phyloP scores from a whole-genome alignment of 2,113 vertebrate species.

The Istiophorus platypterus region DNA sequence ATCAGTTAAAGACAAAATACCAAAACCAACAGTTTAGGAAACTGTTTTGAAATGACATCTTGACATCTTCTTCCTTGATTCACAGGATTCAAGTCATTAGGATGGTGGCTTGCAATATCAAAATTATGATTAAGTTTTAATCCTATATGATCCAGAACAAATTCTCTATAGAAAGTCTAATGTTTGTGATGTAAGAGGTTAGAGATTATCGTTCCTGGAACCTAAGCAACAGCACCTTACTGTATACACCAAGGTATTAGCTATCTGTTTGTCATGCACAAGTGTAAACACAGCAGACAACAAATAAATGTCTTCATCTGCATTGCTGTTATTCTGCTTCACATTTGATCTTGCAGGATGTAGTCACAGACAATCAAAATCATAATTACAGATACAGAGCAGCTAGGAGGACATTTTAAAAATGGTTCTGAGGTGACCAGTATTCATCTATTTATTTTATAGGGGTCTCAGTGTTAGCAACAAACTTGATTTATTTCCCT shows the following conservation, averaged over 20 bases:
- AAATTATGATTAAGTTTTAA: background rate
- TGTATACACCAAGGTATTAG: constrained; percentile 48
- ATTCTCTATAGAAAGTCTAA: background rate
- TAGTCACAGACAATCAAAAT: constrained; percentile 82
- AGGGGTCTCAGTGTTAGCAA: constrained; percentile 78
- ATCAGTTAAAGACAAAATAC: too few relatives aligned
- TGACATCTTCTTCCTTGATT: background rate
- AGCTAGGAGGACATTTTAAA: constrained; percentile 76
- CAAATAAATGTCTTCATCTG: constrained; percentile 72
- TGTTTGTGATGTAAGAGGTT: constrained; percentile 9
- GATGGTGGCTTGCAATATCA: background rate
- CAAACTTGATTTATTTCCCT: constrained; percentile 84
- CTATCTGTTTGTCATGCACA: constrained; percentile 74
- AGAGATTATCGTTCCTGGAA: background rate
- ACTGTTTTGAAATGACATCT: background rate
- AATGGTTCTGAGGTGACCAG: constrained; percentile 82
- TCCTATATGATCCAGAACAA: background rate
- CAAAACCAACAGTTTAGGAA: background rate
- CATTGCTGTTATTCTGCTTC: constrained; percentile 72
- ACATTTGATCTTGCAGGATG: constrained; percentile 76
- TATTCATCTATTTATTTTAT: constrained; percentile 86
- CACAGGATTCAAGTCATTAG: background rate
- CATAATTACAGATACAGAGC: constrained; percentile 82
- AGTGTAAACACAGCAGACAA: constrained; percentile 58
- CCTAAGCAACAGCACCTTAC: constrained; percentile 26